These are phyloP conservation scores for Pogonophryne albipinna DNA, from an alignment of 2,797 vertebrate species.

Conservation along the genomic window DNA sequence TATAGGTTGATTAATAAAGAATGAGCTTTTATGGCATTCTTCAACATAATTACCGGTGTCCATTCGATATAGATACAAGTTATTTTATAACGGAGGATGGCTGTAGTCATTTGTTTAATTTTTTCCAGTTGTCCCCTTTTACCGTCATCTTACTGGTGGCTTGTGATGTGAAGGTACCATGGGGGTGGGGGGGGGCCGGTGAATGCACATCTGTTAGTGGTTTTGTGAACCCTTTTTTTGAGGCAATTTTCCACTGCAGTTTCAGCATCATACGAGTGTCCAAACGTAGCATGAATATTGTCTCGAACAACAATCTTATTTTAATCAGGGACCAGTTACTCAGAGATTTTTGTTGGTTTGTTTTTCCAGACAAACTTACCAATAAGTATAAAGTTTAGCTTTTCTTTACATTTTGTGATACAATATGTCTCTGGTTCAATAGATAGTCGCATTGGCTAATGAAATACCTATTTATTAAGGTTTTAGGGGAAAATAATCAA, in stretches of 20 bases:
- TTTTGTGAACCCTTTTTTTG: slow-evolving; percentile 60
- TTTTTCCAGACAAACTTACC: not conserved
- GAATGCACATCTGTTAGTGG: slow-evolving; percentile 76
- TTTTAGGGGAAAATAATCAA: not conserved
- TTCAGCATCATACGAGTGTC: slow-evolving; percentile 50
- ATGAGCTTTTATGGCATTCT: not conserved
- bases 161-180: slow-evolving; percentile 52
- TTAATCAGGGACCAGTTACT: not conserved
- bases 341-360: not conserved
- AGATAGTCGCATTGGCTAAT: not conserved
- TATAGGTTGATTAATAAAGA: too few species aligned
- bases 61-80: not conserved
- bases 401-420: not conserved
- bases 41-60: not conserved
- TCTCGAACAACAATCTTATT: slow-evolving; percentile 23
- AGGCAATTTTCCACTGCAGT: slow-evolving; percentile 66
- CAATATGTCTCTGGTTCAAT: fast-evolving
- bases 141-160: slow-evolving; percentile 34
- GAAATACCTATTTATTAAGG: not conserved
- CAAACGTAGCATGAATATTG: slow-evolving; percentile 30
- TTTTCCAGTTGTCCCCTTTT: slow-evolving; percentile 49
- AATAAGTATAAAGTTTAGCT: not conserved
- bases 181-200: slow-evolving; percentile 45
- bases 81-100: slow-evolving; percentile 1
- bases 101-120: slow-evolving; percentile 10